These are phyloP conservation scores for Tupaia tana DNA, from an alignment of 2,113 vertebrate genomes.

Conservation along the genomic window DNA sequence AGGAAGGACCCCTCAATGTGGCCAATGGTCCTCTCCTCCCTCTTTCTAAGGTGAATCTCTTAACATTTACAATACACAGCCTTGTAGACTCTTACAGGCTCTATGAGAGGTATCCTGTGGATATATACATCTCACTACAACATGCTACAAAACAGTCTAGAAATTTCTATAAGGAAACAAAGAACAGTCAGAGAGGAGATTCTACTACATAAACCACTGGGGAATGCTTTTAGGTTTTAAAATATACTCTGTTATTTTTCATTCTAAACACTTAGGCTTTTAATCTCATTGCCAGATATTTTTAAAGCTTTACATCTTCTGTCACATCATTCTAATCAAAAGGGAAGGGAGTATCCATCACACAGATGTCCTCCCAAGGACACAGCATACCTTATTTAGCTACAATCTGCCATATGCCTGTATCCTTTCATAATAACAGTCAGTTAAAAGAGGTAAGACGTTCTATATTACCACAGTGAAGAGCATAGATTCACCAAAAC, in stretches of 20 bases:
- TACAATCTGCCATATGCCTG: background rate
- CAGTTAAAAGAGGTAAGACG: background rate
- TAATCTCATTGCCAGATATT: background rate
- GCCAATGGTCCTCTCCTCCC: background rate
- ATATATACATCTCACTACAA: background rate
- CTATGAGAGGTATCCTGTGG: background rate
- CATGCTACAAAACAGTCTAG: background rate
- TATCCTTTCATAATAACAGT: background rate
- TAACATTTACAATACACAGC: background rate
- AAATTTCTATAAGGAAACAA: background rate
- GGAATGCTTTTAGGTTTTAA: background rate
- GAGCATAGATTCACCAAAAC: background rate
- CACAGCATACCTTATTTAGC: background rate
- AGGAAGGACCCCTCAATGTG: background rate
- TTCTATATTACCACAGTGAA: background rate
- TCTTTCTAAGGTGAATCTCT: background rate
- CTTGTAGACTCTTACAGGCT: background rate
- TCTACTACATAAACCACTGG: background rate
- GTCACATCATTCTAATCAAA: background rate
- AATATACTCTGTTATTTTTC: background rate
- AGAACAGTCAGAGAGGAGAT: background rate
- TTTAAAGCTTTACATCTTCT: background rate
- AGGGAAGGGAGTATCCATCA: background rate
- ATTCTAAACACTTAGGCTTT: slow-evolving; percentile 15
- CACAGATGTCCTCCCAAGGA: background rate